A percentile compares a stretch with the other conserved stretches of the same genome.
Evolutionary conservation across 2,888 invertebrate species (phyloP).

Genomic region (Tuberolachnus salignus): DNA sequence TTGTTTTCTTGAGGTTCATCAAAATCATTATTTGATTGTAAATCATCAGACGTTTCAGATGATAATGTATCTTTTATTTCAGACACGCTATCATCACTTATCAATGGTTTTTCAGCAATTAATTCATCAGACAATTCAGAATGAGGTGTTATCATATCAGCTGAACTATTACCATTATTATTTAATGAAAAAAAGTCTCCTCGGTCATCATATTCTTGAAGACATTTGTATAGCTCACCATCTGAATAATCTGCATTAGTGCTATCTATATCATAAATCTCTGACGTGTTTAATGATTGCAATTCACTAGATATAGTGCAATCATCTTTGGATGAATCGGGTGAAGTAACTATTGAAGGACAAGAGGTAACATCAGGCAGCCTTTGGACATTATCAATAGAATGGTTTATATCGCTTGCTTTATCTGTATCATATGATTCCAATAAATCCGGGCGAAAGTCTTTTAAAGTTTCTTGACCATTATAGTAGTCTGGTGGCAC

Average conservation of each 20-base stretch:
- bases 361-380: slow-evolving; percentile 37
- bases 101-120: slow-evolving; percentile 50
- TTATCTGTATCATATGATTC: slow-evolving; percentile 53
- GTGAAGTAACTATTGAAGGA: slow-evolving; percentile 36
- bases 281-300: slow-evolving; percentile 48
- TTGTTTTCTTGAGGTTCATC: slow-evolving; percentile 57
- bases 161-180: slow-evolving; percentile 26
- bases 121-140: slow-evolving; percentile 51
- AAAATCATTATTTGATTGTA: slow-evolving; percentile 56
- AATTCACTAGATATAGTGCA: slow-evolving; percentile 54
- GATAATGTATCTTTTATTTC: slow-evolving; percentile 62
- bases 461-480: slow-evolving; percentile 31
- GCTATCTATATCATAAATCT: slow-evolving; percentile 46
- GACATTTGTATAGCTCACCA: slow-evolving; percentile 50
- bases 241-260: slow-evolving; percentile 52
- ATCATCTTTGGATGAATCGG: slow-evolving; percentile 49
- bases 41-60: slow-evolving; percentile 57
- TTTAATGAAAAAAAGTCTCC: slow-evolving; percentile 39
- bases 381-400: slow-evolving; percentile 22
- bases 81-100: slow-evolving; percentile 52
- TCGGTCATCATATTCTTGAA: slow-evolving; percentile 47
- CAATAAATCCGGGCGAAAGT: slow-evolving; percentile 57
- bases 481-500: slow-evolving; percentile 1
- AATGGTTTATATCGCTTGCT: slow-evolving; percentile 41
- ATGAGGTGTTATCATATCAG: slow-evolving; percentile 27